phyloP scores from a whole-genome alignment of 2,797 vertebrate species.

The Sardinella longiceps region DNA sequence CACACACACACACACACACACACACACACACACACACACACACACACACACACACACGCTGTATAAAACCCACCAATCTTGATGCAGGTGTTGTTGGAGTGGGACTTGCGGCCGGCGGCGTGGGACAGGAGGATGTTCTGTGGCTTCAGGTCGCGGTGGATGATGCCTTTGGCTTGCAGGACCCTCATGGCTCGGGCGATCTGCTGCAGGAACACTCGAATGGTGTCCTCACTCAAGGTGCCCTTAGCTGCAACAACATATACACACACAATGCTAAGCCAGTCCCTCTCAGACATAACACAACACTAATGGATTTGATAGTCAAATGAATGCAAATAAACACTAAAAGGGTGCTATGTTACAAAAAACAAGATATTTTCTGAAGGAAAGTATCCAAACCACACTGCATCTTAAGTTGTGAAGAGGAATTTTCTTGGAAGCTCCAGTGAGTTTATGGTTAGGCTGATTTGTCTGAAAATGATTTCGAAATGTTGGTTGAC shows the following conservation, averaged over 20 bases:
- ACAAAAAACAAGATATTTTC: background rate
- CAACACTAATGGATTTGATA: conserved; percentile 3
- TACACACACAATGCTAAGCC: background rate
- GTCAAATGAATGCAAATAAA: background rate
- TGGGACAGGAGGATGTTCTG: conserved; percentile 95
- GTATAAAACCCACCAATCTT: conserved; percentile 86
- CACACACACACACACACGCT: background rate
- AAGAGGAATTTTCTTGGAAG: background rate
- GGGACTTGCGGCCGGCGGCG: conserved; percentile 86
- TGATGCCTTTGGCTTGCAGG: conserved; percentile 92
- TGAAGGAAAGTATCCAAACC: background rate
- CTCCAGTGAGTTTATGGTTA: background rate
- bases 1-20: background rate
- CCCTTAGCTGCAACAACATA: conserved; percentile 81
- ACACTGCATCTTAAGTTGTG: background rate
- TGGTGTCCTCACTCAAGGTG: conserved; percentile 96
- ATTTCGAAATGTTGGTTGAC: background rate
- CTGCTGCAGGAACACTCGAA: conserved; percentile 95
- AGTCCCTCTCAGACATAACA: background rate
- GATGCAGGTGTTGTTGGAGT: conserved; percentile 93
- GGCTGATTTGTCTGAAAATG: background rate
- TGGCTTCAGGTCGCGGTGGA: conserved; percentile 94
- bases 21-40: background rate
- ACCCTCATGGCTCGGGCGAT: conserved; percentile 94
- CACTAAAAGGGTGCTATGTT: no score